phyloP scores from a whole-genome alignment of 2,888 invertebrate species.

The Cephalotes varians region DNA sequence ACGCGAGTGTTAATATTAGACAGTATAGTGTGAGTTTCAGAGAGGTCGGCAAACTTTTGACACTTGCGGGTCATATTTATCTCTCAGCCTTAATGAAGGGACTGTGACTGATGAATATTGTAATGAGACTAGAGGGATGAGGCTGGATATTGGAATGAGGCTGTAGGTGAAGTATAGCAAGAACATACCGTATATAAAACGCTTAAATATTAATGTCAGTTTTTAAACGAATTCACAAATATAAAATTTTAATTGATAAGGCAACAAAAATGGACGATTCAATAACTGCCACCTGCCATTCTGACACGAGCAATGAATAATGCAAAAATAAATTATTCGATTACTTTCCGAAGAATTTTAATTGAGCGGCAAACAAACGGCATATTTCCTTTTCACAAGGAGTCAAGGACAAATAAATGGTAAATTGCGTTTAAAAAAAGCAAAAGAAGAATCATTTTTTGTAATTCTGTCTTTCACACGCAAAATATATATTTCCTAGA shows the following conservation, averaged over 20 bases:
- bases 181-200: constrained; percentile 1
- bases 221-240: background rate
- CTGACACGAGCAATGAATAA: constrained; percentile 14
- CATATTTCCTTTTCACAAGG: background rate
- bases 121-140: constrained; percentile 18
- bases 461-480: background rate
- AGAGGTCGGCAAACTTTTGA: constrained; percentile 50
- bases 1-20: constrained; percentile 44
- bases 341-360: constrained; percentile 20
- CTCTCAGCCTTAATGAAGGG: constrained; percentile 45
- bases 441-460: background rate
- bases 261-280: background rate
- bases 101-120: constrained; percentile 35
- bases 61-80: constrained; percentile 43
- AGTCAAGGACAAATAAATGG: background rate
- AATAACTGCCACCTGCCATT: constrained; percentile 18
- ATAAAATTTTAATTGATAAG: constrained; percentile 5
- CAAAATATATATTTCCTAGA: background rate
- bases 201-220: constrained; percentile 8
- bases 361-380: background rate
- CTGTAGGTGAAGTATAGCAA: constrained; percentile 2
- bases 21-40: constrained; percentile 12
- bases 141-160: too few species aligned
- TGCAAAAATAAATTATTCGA: constrained; percentile 10
- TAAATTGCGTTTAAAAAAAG: background rate